Percentiles rank a stretch among this genome's conserved stretches.
Evolutionary conservation across 2,888 invertebrate species (phyloP).

Genomic region (Noctuana brunneofusca): DNA sequence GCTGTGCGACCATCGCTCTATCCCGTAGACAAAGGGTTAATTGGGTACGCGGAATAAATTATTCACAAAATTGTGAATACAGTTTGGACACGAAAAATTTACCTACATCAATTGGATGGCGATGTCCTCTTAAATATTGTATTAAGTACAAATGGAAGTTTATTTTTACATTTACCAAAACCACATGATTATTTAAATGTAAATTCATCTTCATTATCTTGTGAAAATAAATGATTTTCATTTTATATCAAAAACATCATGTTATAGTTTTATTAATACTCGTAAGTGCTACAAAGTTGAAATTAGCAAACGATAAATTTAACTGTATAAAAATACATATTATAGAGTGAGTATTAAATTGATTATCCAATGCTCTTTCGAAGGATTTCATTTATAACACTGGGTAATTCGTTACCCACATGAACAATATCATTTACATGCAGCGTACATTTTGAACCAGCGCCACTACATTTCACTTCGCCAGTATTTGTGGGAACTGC

Average conservation of each 20-base stretch:
- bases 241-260: no score
- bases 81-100: background rate
- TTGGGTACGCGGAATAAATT: slow-evolving; percentile 11
- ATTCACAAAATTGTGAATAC: slow-evolving; percentile 6
- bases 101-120: background rate
- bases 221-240: no score
- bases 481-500: slow-evolving; percentile 30
- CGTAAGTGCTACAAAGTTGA: no score
- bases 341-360: no score
- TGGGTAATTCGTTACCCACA: slow-evolving; percentile 27
- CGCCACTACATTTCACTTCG: slow-evolving; percentile 32
- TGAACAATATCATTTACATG: slow-evolving; percentile 33
- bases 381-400: slow-evolving; percentile 23
- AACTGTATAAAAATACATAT: no score
- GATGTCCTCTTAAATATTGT: no score
- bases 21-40: slow-evolving; percentile 3
- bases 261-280: no score
- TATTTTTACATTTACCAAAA: no score
- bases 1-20: background rate
- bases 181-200: no score
- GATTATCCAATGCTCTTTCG: background rate
- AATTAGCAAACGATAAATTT: no score
- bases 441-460: slow-evolving; percentile 26
- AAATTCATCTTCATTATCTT: no score
- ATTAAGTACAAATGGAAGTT: no score